phyloP scores from a whole-genome alignment of 2,113 vertebrate genomes.

The Dascyllus trimaculatus region DNA sequence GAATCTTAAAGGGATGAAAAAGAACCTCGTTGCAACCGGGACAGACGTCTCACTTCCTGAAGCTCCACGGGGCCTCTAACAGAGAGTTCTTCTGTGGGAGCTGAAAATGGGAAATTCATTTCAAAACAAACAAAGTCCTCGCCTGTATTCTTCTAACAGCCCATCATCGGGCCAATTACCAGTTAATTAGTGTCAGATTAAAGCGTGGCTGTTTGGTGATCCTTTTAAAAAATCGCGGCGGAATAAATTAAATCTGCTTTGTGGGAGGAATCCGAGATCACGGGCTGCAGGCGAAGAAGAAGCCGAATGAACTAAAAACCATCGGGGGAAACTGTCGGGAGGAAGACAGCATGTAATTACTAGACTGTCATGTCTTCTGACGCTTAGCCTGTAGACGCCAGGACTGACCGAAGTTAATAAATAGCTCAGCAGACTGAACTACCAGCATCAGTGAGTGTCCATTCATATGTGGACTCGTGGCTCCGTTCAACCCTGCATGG shows the following conservation, averaged over 20 bases:
- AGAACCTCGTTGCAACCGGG: slow-evolving; percentile 19
- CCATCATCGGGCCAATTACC: slow-evolving; percentile 29
- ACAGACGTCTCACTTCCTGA: not conserved
- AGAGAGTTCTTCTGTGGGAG: not conserved
- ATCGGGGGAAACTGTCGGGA: not conserved
- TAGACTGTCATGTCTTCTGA: not conserved
- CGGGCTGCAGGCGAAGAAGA: not conserved
- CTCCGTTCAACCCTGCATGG: too few species aligned
- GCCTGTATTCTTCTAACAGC: slow-evolving; percentile 8
- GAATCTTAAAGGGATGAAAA: not conserved
- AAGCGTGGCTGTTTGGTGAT: slow-evolving; percentile 25
- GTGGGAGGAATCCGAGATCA: slow-evolving; percentile 14
- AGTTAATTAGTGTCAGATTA: slow-evolving; percentile 48
- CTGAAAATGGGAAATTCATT: not conserved
- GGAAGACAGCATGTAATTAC: not conserved
- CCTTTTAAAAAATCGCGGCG: slow-evolving; percentile 6
- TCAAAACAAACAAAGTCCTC: slow-evolving; percentile 1
- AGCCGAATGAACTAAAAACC: not conserved
- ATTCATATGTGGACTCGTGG: too few species aligned
- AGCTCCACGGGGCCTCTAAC: not conserved
- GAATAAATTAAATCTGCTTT: slow-evolving; percentile 23
- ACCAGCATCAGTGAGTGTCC: too few species aligned
- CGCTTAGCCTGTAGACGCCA: too few species aligned
- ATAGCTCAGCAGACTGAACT: too few species aligned
- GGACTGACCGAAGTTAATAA: too few species aligned